Evolutionary conservation across 2,797 vertebrate species (phyloP), one percentile per base, ranked within the genome.

Genomic region (Potorous gilbertii): DNA sequence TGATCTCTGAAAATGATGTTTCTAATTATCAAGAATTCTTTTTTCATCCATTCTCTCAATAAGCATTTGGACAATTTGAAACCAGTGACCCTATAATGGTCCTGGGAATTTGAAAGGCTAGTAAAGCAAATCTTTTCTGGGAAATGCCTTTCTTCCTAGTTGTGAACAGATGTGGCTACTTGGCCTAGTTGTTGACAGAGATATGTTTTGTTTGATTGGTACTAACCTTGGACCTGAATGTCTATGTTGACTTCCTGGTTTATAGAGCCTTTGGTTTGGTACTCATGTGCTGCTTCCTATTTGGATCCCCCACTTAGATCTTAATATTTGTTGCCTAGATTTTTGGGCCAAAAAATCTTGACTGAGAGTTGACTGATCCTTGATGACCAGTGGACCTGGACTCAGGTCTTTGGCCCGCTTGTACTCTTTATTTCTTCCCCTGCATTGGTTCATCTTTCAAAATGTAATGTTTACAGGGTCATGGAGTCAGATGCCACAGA

Each of bases 1-100:
- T 66, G 18, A 92, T 62, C 89, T 57, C 18, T 54, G 46, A 91
- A 81, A 81, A 28, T 74, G 59, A 96, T 56, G 24, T 13, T 95
- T 91, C 46, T 8, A 54, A 54, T 93, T 93, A 56, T 4, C 52
- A 66, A 40, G 55, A 34, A 29, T 50, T 31, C 28, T 81, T 31
- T 54, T 62, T 1, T 27, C 66, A n/a, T 55, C 94, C 18, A n/a
- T 13, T 62, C 29, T 54, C 31, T 89, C 11, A 13, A 0, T 54
- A 54, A 92, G 21, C 11, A 50, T 90, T 90, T 94, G 57, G 52
- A 46, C 87, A 91, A 52, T 91, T 56, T 21, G 52, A 94, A 12
- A 5, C n/a, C 13, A 16, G 14, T 21, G n/a, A 46, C 40, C 9
- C 46, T 24, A 0, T 81, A 46, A 46, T 46, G 74, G 3, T 8